Evolutionary conservation across 2,113 vertebrate species (phyloP).

Genomic region (Gambusia affinis): DNA sequence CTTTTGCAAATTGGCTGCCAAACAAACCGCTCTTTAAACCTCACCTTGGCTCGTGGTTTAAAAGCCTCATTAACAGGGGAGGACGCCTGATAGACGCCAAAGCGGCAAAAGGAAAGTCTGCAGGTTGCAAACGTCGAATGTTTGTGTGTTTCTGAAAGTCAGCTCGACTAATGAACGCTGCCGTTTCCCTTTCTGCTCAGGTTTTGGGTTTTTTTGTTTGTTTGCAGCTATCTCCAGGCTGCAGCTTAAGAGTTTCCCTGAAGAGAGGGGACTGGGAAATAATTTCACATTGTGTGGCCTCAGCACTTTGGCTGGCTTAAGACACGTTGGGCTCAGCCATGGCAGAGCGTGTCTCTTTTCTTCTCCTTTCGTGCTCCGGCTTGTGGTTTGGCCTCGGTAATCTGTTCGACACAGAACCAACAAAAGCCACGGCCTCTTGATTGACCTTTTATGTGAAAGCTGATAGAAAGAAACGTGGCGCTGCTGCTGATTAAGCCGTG

Average conservation of each 20-base stretch:
- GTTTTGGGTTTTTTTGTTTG: constrained; percentile 56
- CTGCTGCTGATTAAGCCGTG: constrained; percentile 63
- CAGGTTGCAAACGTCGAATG: constrained; percentile 29
- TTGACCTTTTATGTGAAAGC: constrained; percentile 76
- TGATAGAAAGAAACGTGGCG: constrained; percentile 59
- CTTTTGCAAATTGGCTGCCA: constrained; percentile 82
- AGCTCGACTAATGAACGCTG: constrained; percentile 68
- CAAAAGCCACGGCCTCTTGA: constrained; percentile 69
- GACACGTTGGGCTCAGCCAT: constrained; percentile 58
- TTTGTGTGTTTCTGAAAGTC: constrained; percentile 41
- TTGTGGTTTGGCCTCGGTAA: constrained; percentile 70
- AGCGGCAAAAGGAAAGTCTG: constrained; percentile 37
- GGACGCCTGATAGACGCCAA: constrained; percentile 61
- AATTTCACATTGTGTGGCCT: constrained; percentile 76
- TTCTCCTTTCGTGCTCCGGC: constrained; percentile 19
- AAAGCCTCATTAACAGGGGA: constrained; percentile 75
- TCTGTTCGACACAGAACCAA: constrained; percentile 75
- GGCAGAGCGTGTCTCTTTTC: constrained; percentile 32
- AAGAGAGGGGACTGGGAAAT: constrained; percentile 79
- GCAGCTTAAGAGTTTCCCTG: constrained; percentile 80
- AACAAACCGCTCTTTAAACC: constrained; percentile 75
- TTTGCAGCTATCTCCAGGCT: constrained; percentile 83
- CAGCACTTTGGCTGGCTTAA: constrained; percentile 75
- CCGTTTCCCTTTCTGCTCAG: constrained; percentile 58
- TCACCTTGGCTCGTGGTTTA: constrained; percentile 73